These are phyloP conservation scores for Phania funesta DNA, from an alignment of 2,888 invertebrate species.

Conservation along the genomic window DNA sequence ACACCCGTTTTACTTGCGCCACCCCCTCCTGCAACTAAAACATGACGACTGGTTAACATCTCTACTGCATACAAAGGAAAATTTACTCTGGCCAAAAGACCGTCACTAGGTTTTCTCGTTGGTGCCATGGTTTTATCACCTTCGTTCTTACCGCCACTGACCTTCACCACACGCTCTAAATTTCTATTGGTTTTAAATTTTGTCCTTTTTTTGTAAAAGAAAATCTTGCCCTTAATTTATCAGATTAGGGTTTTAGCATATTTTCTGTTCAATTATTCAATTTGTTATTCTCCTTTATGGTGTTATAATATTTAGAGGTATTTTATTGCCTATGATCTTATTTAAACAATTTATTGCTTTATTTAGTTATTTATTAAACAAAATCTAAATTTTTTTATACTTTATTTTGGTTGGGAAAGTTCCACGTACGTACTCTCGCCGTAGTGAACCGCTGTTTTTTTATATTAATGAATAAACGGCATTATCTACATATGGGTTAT, in stretches of 20 bases:
- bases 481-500: background rate
- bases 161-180: too few species aligned
- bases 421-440: slow-evolving; percentile 71
- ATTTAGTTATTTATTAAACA: slow-evolving; percentile 47
- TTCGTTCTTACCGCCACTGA: slow-evolving; percentile 50
- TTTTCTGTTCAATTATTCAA: too few species aligned
- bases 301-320: background rate
- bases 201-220: too few species aligned
- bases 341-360: background rate
- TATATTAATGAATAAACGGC: slow-evolving; percentile 14
- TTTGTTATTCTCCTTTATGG: too few species aligned
- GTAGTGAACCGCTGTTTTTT: slow-evolving; percentile 45
- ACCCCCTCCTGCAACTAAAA: slow-evolving; percentile 98
- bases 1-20: slow-evolving; percentile 98
- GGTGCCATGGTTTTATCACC: slow-evolving; percentile 82
- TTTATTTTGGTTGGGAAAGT: slow-evolving; percentile 69
- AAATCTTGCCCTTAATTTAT: too few species aligned
- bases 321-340: background rate
- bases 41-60: slow-evolving; percentile 94
- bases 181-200: too few species aligned
- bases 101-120: slow-evolving; percentile 83
- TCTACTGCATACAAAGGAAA: slow-evolving; percentile 96
- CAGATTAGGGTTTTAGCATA: too few species aligned
- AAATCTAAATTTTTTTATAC: slow-evolving; percentile 44
- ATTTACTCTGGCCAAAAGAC: slow-evolving; percentile 92